Evolutionary conservation across 2,797 vertebrate species (phyloP), one percentile per base, ranked within the genome.

Genomic region (Gephyroberyx darwinii): DNA sequence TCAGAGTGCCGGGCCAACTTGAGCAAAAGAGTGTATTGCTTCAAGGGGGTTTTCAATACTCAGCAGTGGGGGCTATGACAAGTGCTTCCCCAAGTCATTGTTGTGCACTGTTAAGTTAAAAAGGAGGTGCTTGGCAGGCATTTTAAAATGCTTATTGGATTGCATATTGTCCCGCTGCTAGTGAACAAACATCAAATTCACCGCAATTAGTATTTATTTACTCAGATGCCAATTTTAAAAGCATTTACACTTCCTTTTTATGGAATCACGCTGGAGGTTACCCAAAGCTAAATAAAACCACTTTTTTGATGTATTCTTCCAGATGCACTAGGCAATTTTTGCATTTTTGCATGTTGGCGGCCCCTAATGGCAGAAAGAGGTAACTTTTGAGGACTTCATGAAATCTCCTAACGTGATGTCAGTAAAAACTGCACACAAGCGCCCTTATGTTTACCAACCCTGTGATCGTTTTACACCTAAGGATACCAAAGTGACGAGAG

Each of bases 61-160:
- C 48, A 75, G 20, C 59, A 74, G 63, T 58, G 70, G 19, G 65
- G 59, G 72, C 71, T 55, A 77, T 75, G 79, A 78, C 63, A 79
- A 68, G 70, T 62, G 57, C 39, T 75, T 75, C 69, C 71, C 35
- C 31, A 47, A 75, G 71, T 66, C 45, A 41, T 66, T 74, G 58
- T 58, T 55, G 51, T 5, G 17, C 20, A 30, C 52, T 35, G 58
- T 63, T n/a, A 64, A 65, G 69, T 60, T 60, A 5, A 71, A 77
- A 68, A 19, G 8, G n/a, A 78, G 54, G 54, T 57, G 39, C 39
- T 41, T 41, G 39, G 39, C 39, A 9, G 5, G 69, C 47, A 17
- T 69, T 70, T 61, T 66, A 35, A 73, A 70, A 71, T 54, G 70
- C 22, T 47, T 47, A 47, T 47, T 47, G 1, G 14, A 16, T 8